Percentiles rank a stretch among this genome's conserved stretches.
Conservation (phyloP, 2,888 invertebrate genomes). For the Oscheius myriophilus region DNA sequence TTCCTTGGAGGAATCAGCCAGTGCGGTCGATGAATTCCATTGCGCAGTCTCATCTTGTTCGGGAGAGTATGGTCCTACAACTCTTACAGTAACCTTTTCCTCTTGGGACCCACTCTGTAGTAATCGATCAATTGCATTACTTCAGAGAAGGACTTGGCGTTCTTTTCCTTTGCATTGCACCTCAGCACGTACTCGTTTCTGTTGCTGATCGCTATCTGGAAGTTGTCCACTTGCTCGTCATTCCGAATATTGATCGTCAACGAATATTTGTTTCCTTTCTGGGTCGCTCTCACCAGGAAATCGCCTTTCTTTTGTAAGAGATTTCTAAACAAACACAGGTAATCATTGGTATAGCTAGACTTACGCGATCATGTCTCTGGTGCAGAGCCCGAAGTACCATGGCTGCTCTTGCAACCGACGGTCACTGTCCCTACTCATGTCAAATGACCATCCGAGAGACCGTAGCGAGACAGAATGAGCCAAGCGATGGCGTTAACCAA, state of each 20-base stretch:
- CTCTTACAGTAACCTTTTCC: neutral
- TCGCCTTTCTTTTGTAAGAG: neutral
- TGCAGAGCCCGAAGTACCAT: constrained; percentile 5
- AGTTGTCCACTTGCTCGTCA: constrained; percentile 12
- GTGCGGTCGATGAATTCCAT: neutral
- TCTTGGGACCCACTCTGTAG: neutral
- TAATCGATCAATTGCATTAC: neutral
- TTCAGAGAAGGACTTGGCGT: neutral
- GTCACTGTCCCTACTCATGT: too few relatives aligned
- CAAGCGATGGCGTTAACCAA: too few relatives aligned
- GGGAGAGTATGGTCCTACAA: neutral
- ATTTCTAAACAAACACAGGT: too few relatives aligned
- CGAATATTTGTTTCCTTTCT: constrained; percentile 5
- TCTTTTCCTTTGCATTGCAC: neutral
- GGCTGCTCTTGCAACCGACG: too few relatives aligned
- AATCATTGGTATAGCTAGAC: neutral
- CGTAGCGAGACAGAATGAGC: too few relatives aligned
- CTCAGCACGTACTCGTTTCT: neutral
- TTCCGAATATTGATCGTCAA: neutral
- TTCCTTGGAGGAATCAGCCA: constrained; percentile 12
- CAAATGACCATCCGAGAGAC: too few relatives aligned
- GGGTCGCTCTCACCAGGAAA: neutral
- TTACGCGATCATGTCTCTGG: constrained; percentile 7
- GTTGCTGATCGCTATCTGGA: constrained; percentile 1
- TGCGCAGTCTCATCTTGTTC: constrained; percentile 4